A percentile compares a stretch with the other conserved stretches of the same genome.
These are phyloP conservation scores for Tachystola acroxantha DNA, from an alignment of 2,888 invertebrate genomes.

Conservation along the genomic window DNA sequence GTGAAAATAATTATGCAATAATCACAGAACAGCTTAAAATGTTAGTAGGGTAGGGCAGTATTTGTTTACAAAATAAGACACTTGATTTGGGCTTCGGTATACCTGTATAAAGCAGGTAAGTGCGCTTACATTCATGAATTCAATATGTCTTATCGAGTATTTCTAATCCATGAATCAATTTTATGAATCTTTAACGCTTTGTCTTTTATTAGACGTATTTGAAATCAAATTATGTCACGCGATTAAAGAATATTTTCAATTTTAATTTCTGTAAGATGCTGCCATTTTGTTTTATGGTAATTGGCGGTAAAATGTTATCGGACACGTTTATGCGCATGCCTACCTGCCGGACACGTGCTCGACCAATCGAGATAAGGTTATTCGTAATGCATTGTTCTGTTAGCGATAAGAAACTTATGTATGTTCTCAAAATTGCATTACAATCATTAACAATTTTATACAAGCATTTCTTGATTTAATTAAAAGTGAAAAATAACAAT, in stretches of 20 bases:
- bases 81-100: no score
- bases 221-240: neutral
- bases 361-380: constrained; percentile 10
- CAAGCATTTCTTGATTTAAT: no score
- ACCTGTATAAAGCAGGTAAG: no score
- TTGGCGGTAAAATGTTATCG: constrained; percentile 7
- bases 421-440: no score
- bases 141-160: no score
- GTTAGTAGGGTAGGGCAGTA: no score
- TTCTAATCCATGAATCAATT: neutral
- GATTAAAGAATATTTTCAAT: neutral
- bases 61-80: no score
- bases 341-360: constrained; percentile 10
- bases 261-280: neutral
- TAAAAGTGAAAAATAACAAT: no score
- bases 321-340: constrained; percentile 8
- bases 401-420: neutral
- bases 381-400: constrained; percentile 12
- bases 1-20: no score
- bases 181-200: neutral
- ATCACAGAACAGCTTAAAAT: no score
- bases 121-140: no score
- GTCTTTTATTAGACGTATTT: neutral
- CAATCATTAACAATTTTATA: no score
- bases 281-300: constrained; percentile 5